Evolutionary conservation across 2,113 vertebrate species (phyloP).

Genomic region (Todiramphus saurophagus): DNA sequence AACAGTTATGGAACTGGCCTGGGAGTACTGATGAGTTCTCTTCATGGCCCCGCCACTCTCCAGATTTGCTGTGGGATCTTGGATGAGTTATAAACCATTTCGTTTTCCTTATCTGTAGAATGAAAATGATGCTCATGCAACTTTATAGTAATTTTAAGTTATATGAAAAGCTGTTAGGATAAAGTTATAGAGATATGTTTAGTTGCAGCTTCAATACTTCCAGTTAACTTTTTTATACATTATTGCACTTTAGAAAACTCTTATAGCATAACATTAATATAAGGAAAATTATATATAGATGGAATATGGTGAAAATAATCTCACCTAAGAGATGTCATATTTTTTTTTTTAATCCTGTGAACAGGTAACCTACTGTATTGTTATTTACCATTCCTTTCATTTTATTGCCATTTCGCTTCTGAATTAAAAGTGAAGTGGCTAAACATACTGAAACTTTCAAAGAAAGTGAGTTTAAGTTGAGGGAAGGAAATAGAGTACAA

Average conservation of each 20-base stretch:
- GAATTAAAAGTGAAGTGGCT: not conserved
- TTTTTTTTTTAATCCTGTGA: not conserved
- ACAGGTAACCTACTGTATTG: not conserved
- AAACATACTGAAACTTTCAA: not conserved
- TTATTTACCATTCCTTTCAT: not conserved
- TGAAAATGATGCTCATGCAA: not conserved
- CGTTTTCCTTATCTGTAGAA: not conserved
- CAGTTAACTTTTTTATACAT: not conserved
- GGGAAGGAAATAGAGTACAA: not conserved
- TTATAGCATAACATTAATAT: not conserved
- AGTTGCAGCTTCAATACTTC: not conserved
- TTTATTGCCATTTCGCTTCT: not conserved
- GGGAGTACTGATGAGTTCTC: not conserved
- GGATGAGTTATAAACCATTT: not conserved
- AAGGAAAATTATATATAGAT: not conserved
- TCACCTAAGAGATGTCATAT: not conserved
- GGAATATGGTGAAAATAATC: not conserved
- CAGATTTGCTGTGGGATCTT: not conserved
- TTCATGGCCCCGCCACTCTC: not conserved
- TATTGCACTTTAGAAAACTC: not conserved
- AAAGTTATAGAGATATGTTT: not conserved
- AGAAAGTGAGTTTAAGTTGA: not conserved
- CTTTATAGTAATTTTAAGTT: not conserved
- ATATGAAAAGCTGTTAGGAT: not conserved
- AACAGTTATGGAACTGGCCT: not conserved